phyloP scores from a whole-genome alignment of 2,888 invertebrate genomes.

The Tetanocera ferruginea region DNA sequence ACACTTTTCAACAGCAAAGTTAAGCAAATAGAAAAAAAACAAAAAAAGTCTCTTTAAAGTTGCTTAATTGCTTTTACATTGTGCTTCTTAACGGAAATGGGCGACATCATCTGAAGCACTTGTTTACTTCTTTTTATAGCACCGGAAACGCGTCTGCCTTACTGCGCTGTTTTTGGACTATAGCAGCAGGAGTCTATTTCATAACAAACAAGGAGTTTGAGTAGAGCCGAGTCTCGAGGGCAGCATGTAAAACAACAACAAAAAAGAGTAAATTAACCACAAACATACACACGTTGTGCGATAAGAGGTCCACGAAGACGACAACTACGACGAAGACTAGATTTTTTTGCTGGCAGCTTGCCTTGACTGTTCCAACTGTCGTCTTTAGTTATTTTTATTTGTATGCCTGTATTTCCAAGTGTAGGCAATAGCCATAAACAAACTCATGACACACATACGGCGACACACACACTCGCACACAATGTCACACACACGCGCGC shows the following conservation, averaged over 20 bases:
- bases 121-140: neutral
- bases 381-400: slow-evolving; percentile 5
- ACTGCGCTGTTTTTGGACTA: neutral
- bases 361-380: neutral
- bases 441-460: neutral
- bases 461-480: neutral
- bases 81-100: no score
- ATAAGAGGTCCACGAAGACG: neutral
- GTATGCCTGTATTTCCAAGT: neutral
- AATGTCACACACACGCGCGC: neutral
- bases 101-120: neutral
- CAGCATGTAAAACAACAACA: no score
- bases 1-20: no score
- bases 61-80: no score
- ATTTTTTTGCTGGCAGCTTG: neutral
- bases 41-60: no score
- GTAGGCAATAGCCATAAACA: slow-evolving; percentile 5
- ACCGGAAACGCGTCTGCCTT: neutral
- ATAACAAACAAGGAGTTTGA: no score
- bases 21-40: no score
- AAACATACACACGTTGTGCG: no score
- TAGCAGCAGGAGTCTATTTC: neutral
- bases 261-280: no score
- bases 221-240: no score
- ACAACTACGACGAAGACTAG: neutral